These are phyloP conservation scores for Cydia splendana DNA, from an alignment of 1,140 invertebrate species.

Conservation along the genomic window DNA sequence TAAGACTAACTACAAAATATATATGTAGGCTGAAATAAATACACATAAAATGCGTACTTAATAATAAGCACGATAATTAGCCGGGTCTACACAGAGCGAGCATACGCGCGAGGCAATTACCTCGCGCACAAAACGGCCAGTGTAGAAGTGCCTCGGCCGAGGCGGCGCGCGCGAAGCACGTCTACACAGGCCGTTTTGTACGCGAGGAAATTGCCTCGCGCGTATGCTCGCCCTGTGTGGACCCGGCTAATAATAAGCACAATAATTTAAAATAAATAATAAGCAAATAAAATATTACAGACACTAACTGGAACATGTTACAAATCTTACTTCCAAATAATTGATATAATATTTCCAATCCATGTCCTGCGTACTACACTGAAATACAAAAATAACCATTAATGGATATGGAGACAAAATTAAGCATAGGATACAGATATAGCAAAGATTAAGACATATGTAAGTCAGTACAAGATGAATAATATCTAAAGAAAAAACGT, in stretches of 20 bases:
- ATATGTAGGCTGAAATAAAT: not conserved
- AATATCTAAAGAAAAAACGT: too few relatives aligned
- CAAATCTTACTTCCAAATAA: conserved; percentile 71
- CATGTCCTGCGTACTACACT: conserved; percentile 69
- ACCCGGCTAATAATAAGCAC: conserved; percentile 5
- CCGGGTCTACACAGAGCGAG: too few relatives aligned
- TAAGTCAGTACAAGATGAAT: too few relatives aligned
- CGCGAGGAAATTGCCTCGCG: too few relatives aligned
- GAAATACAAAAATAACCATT: conserved; percentile 52
- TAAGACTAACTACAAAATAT: not conserved
- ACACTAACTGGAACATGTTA: conserved; percentile 47
- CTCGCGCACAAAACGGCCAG: too few relatives aligned
- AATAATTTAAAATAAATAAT: conserved; percentile 34
- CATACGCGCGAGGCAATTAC: too few relatives aligned
- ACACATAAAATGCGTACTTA: conserved; percentile 16
- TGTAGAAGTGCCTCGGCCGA: too few relatives aligned
- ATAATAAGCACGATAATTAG: not conserved
- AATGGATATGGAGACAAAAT: not conserved
- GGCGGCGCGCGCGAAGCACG: too few relatives aligned
- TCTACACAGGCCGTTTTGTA: too few relatives aligned
- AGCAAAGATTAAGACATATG: too few relatives aligned
- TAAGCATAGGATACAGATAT: not conserved
- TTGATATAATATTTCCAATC: conserved; percentile 65
- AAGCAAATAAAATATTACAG: conserved; percentile 37
- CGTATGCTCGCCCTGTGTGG: too few relatives aligned